These are phyloP conservation scores for Brachirus orientalis DNA, from an alignment of 2,113 vertebrate genomes.

Conservation along the genomic window DNA sequence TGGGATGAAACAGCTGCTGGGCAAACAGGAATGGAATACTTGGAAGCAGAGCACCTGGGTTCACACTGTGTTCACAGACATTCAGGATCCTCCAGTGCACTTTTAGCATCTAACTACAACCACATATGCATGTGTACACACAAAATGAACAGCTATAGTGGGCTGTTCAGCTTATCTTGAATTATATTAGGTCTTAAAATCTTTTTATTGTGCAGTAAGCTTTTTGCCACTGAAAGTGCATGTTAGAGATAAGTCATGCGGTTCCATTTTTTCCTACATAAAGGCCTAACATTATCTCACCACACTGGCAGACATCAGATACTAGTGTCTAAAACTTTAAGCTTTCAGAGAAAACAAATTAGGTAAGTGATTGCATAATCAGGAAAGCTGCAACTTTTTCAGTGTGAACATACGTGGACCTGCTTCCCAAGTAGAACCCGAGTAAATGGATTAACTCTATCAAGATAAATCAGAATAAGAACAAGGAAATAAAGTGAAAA, in stretches of 20 bases:
- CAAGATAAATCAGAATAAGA: conserved; percentile 10
- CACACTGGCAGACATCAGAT: conserved; percentile 20
- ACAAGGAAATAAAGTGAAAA: conserved; percentile 3
- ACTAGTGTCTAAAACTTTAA: conserved; percentile 7
- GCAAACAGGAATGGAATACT: conserved; percentile 67
- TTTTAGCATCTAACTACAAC: conserved; percentile 29
- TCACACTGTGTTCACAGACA: conserved; percentile 40
- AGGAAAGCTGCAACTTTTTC: too few species aligned
- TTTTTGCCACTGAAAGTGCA: background rate
- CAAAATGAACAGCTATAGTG: background rate
- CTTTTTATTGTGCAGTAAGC: background rate
- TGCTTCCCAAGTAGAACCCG: conserved; percentile 4
- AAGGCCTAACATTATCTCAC: conserved; percentile 28
- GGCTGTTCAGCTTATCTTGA: conserved; percentile 1
- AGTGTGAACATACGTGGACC: background rate
- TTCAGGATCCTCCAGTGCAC: conserved; percentile 45
- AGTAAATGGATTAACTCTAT: background rate
- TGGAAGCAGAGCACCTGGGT: conserved; percentile 69
- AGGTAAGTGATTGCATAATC: conserved; percentile 40
- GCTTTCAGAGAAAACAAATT: conserved; percentile 32
- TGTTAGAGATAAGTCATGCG: conserved; percentile 12
- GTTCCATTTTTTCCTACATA: conserved; percentile 17
- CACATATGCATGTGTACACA: conserved; percentile 1
- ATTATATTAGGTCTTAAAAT: background rate
- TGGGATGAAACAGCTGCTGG: conserved; percentile 61